These are phyloP conservation scores for Coccyzus lansbergi DNA, from an alignment of 2,797 vertebrate genomes.

Conservation along the genomic window DNA sequence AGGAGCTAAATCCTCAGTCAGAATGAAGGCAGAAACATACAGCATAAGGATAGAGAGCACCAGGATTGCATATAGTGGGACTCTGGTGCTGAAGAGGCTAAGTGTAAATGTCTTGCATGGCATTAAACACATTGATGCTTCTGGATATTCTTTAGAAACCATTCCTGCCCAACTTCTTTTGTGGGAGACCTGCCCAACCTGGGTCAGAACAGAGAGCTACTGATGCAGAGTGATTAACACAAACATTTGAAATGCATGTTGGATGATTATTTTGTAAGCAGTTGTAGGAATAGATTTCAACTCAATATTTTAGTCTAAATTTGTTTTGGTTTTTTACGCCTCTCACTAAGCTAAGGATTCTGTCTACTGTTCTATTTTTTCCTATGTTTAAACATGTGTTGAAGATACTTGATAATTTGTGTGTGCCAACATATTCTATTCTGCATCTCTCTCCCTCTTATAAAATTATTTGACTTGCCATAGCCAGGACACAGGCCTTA, in stretches of 20 bases:
- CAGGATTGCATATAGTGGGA: background rate
- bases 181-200: background rate
- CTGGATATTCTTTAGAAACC: background rate
- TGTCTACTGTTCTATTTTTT: background rate
- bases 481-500: background rate
- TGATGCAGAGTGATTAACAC: fast-evolving
- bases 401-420: background rate
- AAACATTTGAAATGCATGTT: fast-evolving
- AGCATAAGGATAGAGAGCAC: background rate
- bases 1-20: conserved; percentile 59
- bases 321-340: background rate
- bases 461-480: background rate
- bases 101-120: background rate
- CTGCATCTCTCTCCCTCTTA: background rate
- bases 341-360: background rate
- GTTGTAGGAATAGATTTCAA: background rate
- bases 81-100: background rate
- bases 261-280: fast-evolving
- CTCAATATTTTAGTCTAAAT: background rate
- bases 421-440: background rate
- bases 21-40: background rate
- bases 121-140: background rate
- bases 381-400: background rate
- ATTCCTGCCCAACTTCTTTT: background rate
- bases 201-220: background rate